Evolutionary conservation across 2,888 invertebrate genomes (phyloP).

Genomic region (Tetranychus truncatus): DNA sequence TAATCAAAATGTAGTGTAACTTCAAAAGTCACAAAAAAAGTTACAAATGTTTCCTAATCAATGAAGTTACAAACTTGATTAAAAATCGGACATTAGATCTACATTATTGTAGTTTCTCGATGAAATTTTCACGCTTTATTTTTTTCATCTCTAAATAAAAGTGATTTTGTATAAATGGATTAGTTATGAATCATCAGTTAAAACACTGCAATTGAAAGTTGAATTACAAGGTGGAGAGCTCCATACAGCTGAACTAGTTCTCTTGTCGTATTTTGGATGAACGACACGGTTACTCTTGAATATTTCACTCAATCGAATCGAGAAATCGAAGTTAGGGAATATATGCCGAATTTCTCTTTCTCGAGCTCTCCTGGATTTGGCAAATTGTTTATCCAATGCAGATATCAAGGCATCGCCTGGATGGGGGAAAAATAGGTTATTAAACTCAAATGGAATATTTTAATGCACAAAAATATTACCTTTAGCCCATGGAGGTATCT

Average conservation of each 20-base stretch:
- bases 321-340: neutral
- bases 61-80: too few relatives aligned
- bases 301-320: slow-evolving; percentile 2
- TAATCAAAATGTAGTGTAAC: too few relatives aligned
- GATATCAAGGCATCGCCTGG: neutral
- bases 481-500: slow-evolving; percentile 18
- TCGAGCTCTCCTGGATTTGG: neutral
- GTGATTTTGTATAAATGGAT: too few relatives aligned
- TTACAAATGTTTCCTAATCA: too few relatives aligned
- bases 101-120: too few relatives aligned
- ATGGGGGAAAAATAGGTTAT: too few relatives aligned
- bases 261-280: slow-evolving; percentile 5
- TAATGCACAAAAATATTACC: neutral
- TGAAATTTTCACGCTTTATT: too few relatives aligned
- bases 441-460: neutral
- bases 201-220: neutral
- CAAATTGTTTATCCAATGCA: slow-evolving; percentile 12
- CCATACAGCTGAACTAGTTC: slow-evolving; percentile 19
- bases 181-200: neutral
- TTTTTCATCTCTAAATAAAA: too few relatives aligned
- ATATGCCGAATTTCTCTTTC: slow-evolving; percentile 1
- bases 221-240: neutral
- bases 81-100: too few relatives aligned
- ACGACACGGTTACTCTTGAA: neutral
- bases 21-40: too few relatives aligned